phyloP scores from a whole-genome alignment of 1,140 invertebrate species.

The Anadara kagoshimensis region DNA sequence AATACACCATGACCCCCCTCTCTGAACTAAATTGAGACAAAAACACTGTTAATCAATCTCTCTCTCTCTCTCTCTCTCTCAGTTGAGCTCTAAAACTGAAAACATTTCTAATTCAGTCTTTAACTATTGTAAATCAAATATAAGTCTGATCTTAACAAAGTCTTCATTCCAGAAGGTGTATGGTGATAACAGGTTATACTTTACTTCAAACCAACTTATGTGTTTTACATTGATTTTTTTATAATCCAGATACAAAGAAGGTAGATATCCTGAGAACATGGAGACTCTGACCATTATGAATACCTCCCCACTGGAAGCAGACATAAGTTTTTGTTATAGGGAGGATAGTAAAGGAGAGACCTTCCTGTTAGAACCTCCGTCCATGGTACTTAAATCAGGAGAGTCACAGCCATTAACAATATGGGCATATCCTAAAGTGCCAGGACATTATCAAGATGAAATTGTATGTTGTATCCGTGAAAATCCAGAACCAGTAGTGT shows the following conservation, averaged over 20 bases:
- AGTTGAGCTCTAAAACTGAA: no score
- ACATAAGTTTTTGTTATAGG: slow-evolving; percentile 73
- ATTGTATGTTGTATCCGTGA: slow-evolving; percentile 73
- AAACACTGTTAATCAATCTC: no score
- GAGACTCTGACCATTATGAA: slow-evolving; percentile 72
- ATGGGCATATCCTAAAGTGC: slow-evolving; percentile 71
- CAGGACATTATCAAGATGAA: slow-evolving; percentile 68
- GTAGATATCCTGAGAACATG: slow-evolving; percentile 71
- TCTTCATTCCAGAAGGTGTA: neutral
- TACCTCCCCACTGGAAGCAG: slow-evolving; percentile 71
- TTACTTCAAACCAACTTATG: neutral
- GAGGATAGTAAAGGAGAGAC: slow-evolving; percentile 73
- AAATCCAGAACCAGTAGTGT: slow-evolving; percentile 74
- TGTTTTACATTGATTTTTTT: slow-evolving; percentile 1
- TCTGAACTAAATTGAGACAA: no score
- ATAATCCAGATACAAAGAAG: slow-evolving; percentile 66
- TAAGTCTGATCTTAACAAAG: no score
- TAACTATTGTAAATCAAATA: no score
- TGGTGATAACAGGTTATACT: neutral
- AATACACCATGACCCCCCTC: no score
- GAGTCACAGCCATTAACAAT: slow-evolving; percentile 65
- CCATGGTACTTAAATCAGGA: slow-evolving; percentile 69
- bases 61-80: no score
- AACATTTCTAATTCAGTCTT: no score
- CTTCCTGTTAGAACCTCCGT: slow-evolving; percentile 72